Percentiles rank a stretch among this genome's conserved stretches.
These are phyloP conservation scores for Drosophila formosana DNA, from an alignment of 2,888 invertebrate species.

Conservation along the genomic window DNA sequence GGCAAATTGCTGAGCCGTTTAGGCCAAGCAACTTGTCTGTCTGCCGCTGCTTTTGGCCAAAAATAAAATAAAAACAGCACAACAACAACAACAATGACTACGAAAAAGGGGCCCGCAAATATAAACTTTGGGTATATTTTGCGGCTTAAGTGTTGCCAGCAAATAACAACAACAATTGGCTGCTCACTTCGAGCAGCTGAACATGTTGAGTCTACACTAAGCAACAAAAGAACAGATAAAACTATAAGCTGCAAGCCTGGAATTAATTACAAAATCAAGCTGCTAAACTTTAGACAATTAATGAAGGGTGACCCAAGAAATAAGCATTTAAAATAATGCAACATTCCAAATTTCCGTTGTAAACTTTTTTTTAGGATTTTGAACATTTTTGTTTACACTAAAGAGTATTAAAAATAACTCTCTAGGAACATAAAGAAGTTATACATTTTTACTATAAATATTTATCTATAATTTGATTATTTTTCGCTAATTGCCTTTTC, in stretches of 20 bases:
- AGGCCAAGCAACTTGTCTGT: slow-evolving; percentile 44
- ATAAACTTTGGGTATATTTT: slow-evolving; percentile 73
- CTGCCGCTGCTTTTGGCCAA: slow-evolving; percentile 32
- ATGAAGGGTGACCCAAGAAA: neutral
- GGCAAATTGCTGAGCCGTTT: slow-evolving; percentile 61
- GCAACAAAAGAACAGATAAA: slow-evolving; percentile 8
- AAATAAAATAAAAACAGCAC: slow-evolving; percentile 39
- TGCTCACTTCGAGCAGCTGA: slow-evolving; percentile 37
- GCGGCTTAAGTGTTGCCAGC: slow-evolving; percentile 69
- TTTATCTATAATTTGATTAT: too few relatives aligned
- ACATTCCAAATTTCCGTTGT: neutral
- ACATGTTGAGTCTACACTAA: slow-evolving; percentile 28
- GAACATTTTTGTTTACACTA: too few relatives aligned
- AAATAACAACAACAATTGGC: slow-evolving; percentile 44
- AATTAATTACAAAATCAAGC: neutral
- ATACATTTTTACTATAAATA: too few relatives aligned
- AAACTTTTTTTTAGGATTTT: too few relatives aligned
- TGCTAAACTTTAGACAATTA: neutral
- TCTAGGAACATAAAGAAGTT: too few relatives aligned
- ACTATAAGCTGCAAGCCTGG: neutral
- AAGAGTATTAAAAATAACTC: too few relatives aligned
- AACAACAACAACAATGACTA: slow-evolving; percentile 22
- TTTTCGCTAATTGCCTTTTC: too few relatives aligned
- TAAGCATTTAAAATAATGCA: neutral
- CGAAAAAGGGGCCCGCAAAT: slow-evolving; percentile 50